Conservation (phyloP, 2,113 vertebrate species). For the Tiliqua scincoides region DNA sequence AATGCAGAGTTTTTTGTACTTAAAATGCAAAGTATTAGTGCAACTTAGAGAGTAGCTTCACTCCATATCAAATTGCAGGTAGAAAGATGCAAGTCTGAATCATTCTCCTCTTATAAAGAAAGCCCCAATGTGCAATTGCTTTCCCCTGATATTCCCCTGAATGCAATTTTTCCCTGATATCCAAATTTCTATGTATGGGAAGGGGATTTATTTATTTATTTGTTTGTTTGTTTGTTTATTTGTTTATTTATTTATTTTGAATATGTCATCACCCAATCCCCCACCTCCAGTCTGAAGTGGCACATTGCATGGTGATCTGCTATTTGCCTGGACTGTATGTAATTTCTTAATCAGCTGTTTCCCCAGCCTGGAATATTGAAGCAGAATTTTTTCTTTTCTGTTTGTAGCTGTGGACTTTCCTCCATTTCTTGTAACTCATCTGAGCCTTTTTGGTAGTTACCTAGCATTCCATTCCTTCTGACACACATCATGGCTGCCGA, state of each 20-base stretch:
- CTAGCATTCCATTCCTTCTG: neutral
- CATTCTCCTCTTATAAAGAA: no score
- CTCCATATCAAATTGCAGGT: no score
- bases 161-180: neutral
- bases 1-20: no score
- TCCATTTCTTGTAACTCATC: neutral
- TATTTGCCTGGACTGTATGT: neutral
- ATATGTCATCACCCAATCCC: neutral
- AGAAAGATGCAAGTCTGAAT: no score
- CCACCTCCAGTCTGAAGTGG: neutral
- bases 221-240: no score
- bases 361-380: neutral
- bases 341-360: neutral
- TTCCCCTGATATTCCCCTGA: no score
- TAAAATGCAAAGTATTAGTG: no score
- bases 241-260: no score
- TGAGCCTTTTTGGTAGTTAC: neutral
- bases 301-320: neutral
- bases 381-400: neutral
- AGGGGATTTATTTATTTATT: no score
- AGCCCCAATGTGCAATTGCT: no score
- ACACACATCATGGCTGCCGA: neutral
- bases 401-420: neutral
- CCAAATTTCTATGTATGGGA: no score
- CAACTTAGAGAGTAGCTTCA: no score